phyloP scores from a whole-genome alignment of 1,140 invertebrate species.

The Drosophila kikkawai region DNA sequence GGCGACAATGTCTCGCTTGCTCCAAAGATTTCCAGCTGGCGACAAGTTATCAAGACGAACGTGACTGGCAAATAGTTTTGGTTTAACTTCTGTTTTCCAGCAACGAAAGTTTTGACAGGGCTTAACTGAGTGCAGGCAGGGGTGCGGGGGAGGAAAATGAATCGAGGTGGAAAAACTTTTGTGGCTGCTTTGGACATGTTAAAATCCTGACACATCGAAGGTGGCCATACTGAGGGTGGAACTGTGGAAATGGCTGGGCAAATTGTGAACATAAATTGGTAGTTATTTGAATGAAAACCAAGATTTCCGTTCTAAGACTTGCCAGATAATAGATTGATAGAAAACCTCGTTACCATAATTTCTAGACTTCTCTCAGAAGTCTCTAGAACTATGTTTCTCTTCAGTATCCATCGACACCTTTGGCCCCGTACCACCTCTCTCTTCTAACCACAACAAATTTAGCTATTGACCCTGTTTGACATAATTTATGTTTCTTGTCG shows the following conservation, averaged over 20 bases:
- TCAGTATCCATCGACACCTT: neutral
- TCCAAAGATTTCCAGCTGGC: constrained; percentile 78
- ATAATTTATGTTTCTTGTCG: constrained; percentile 46
- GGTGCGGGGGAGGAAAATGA: neutral
- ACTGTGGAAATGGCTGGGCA: neutral
- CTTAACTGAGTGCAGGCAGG: neutral
- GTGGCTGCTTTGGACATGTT: constrained; percentile 33
- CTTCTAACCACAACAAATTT: constrained; percentile 14
- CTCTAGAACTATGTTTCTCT: neutral
- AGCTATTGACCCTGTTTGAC: constrained; percentile 32
- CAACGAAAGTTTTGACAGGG: constrained; percentile 52
- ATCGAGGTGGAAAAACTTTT: constrained; percentile 44
- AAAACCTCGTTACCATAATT: neutral
- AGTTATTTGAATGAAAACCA: neutral
- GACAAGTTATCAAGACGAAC: constrained; percentile 83
- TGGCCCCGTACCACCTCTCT: too few relatives aligned
- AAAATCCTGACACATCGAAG: constrained; percentile 29
- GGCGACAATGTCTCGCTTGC: constrained; percentile 72
- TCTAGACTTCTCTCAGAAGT: neutral
- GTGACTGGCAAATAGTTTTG: constrained; percentile 78
- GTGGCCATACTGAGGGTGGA: constrained; percentile 14
- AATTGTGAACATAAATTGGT: constrained; percentile 1
- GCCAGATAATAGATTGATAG: neutral
- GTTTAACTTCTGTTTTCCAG: constrained; percentile 64
- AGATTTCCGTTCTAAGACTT: too few relatives aligned